phyloP scores from a whole-genome alignment of 2,113 vertebrate genomes.

The Myotis brandtii region DNA sequence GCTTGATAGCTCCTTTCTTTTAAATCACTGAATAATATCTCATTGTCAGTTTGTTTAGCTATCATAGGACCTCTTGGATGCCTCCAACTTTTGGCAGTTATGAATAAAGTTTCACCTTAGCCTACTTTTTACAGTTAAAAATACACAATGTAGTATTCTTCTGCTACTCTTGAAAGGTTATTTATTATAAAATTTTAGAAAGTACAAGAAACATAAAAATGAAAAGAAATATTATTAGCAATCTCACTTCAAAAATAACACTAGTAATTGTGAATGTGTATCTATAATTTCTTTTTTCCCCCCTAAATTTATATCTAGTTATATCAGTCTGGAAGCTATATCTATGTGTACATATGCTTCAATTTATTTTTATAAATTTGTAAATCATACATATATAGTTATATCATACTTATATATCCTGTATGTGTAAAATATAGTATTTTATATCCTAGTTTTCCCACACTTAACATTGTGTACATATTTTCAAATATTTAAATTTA shows the following conservation, averaged over 20 bases:
- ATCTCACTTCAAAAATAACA: background rate
- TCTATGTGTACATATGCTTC: background rate
- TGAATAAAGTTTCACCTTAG: background rate
- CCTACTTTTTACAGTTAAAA: background rate
- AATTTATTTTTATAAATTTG: background rate
- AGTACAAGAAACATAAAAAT: background rate
- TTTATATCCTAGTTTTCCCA: background rate
- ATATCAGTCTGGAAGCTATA: background rate
- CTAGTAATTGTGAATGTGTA: background rate
- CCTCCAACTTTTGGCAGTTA: background rate
- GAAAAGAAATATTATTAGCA: slow-evolving; percentile 8
- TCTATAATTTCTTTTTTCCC: background rate
- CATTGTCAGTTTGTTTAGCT: background rate
- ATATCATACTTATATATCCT: too few species aligned
- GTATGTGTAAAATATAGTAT: background rate
- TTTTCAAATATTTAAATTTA: slow-evolving; percentile 43
- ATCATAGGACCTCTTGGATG: background rate
- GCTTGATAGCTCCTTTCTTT: background rate
- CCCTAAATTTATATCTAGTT: background rate
- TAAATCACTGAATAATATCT: background rate
- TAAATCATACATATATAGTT: background rate
- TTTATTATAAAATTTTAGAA: slow-evolving; percentile 14
- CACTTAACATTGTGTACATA: background rate
- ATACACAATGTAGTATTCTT: background rate
- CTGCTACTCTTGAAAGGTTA: background rate